A percentile compares a stretch with the other conserved stretches of the same genome.
Evolutionary conservation across 2,113 vertebrate species (phyloP).

Genomic region (Mola mola): DNA sequence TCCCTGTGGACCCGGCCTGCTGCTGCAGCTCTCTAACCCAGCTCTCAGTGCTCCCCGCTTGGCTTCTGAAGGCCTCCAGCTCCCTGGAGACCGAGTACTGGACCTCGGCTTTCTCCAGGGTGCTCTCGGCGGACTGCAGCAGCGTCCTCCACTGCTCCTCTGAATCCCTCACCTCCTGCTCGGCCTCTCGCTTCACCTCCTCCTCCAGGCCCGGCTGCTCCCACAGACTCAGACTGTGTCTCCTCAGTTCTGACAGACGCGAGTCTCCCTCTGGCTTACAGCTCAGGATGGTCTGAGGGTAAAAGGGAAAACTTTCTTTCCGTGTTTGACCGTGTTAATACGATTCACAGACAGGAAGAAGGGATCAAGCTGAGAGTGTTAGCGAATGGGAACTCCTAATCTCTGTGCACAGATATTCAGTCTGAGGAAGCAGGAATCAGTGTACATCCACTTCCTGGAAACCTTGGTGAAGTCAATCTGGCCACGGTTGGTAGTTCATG

Average conservation of each 20-base stretch:
- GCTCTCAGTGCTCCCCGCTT: conserved; percentile 33
- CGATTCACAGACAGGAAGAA: too few species aligned
- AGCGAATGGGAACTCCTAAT: too few species aligned
- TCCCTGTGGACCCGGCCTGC: conserved; percentile 42
- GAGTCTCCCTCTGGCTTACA: conserved; percentile 73
- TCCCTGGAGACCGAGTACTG: conserved; percentile 69
- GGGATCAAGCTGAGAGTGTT: too few species aligned
- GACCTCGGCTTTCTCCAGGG: conserved; percentile 59
- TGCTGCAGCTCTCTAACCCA: conserved; percentile 68
- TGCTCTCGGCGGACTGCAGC: conserved; percentile 50
- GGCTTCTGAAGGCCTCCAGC: conserved; percentile 56
- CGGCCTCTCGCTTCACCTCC: conserved; percentile 14
- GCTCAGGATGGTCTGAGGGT: conserved; percentile 69
- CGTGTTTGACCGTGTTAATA: too few species aligned
- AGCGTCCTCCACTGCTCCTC: conserved; percentile 68
- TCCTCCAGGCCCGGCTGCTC: conserved; percentile 61
- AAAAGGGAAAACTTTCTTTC: too few species aligned
- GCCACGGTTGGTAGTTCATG: too few species aligned
- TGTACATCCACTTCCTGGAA: too few species aligned
- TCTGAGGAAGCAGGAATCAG: too few species aligned
- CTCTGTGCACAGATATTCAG: too few species aligned
- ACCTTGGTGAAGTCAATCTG: too few species aligned
- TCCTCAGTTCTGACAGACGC: conserved; percentile 62
- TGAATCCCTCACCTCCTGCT: conserved; percentile 29
- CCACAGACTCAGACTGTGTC: conserved; percentile 52